Percentiles rank a stretch among this genome's conserved stretches.
Evolutionary conservation across 2,888 invertebrate species (phyloP).

Genomic region (Synergus laeviventris): DNA sequence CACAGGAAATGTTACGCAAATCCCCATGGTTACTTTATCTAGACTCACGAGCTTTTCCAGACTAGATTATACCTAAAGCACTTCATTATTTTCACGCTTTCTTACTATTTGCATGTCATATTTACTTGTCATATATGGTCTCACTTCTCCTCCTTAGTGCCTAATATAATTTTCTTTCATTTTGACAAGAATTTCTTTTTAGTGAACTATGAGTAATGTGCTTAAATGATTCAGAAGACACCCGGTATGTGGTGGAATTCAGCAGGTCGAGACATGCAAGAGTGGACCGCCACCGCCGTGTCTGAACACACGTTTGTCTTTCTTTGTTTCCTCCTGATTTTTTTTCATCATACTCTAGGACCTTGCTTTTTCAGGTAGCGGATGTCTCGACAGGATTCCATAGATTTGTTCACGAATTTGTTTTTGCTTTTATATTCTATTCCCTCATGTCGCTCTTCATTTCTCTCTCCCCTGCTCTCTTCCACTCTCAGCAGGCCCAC

Average conservation of each 20-base stretch:
- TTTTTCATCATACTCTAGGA: slow-evolving; percentile 34
- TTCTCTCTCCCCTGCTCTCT: slow-evolving; percentile 27
- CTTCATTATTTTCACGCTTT: slow-evolving; percentile 18
- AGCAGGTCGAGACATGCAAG: slow-evolving; percentile 57
- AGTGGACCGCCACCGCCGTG: slow-evolving; percentile 50
- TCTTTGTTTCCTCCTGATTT: slow-evolving; percentile 44
- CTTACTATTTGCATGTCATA: slow-evolving; percentile 16
- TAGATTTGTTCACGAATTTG: slow-evolving; percentile 58
- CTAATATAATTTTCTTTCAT: too few relatives aligned
- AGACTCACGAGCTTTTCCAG: slow-evolving; percentile 9
- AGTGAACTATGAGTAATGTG: not conserved
- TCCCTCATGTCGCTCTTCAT: slow-evolving; percentile 25
- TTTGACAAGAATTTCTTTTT: too few relatives aligned
- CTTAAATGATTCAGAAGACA: slow-evolving; percentile 46
- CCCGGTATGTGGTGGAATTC: slow-evolving; percentile 63
- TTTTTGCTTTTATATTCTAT: slow-evolving; percentile 41
- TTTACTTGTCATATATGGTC: not conserved
- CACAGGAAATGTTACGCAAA: slow-evolving; percentile 17
- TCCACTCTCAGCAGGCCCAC: slow-evolving; percentile 43
- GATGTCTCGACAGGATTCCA: slow-evolving; percentile 59
- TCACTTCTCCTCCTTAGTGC: too few relatives aligned
- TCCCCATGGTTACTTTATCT: slow-evolving; percentile 17
- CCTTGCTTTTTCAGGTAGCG: slow-evolving; percentile 51
- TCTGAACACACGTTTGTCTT: slow-evolving; percentile 49
- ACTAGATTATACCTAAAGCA: not conserved